These are phyloP conservation scores for Melieria picta DNA, from an alignment of 2,888 invertebrate genomes.

Conservation along the genomic window DNA sequence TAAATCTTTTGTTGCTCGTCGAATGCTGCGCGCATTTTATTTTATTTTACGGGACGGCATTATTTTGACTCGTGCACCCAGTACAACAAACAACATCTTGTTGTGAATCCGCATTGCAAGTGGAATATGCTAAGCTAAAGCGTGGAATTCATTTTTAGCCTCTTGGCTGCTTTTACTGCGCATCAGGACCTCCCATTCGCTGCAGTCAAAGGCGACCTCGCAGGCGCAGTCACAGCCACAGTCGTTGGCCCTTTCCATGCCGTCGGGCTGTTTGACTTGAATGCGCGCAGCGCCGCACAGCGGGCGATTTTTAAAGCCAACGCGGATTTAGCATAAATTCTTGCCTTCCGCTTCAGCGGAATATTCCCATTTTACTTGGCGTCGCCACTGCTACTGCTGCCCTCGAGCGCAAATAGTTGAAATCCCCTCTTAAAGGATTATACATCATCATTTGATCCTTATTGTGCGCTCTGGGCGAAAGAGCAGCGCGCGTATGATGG, in stretches of 20 bases:
- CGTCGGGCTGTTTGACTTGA: not conserved
- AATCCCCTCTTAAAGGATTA: slow-evolving; percentile 46
- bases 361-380: slow-evolving; percentile 1
- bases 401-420: slow-evolving; percentile 37
- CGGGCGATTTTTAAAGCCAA: slow-evolving; percentile 41
- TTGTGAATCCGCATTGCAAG: too few species aligned
- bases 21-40: too few species aligned
- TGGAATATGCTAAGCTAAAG: too few species aligned
- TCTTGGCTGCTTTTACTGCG: not conserved
- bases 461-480: not conserved
- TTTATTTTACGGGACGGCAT: too few species aligned
- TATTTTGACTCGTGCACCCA: too few species aligned
- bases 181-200: not conserved
- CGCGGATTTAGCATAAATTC: slow-evolving; percentile 37
- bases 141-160: slow-evolving; percentile 4
- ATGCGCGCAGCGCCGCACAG: slow-evolving; percentile 22
- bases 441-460: slow-evolving; percentile 40
- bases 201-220: not conserved
- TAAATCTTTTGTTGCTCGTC: too few species aligned
- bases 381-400: not conserved
- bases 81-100: too few species aligned
- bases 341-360: slow-evolving; percentile 23
- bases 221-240: not conserved
- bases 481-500: slow-evolving; percentile 19
- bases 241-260: not conserved